These are phyloP conservation scores for Euclidia mi DNA, from an alignment of 2,888 invertebrate genomes.

Conservation along the genomic window DNA sequence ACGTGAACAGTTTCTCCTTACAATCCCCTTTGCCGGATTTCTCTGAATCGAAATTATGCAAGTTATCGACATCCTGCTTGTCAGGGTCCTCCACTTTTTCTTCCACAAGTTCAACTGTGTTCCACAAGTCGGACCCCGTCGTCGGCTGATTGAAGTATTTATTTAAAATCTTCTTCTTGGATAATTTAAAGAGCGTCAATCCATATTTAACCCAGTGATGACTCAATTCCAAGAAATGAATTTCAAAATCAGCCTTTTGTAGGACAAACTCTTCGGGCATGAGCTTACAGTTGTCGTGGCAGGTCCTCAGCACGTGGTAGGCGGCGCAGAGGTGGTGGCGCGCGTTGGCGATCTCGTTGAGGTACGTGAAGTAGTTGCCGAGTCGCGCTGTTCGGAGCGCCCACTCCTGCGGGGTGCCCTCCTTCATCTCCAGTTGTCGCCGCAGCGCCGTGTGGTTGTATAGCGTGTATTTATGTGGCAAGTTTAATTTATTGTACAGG, in stretches of 20 bases:
- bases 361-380: conserved; percentile 86
- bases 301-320: conserved; percentile 87
- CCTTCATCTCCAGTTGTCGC: conserved; percentile 88
- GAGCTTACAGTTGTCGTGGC: conserved; percentile 87
- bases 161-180: conserved; percentile 84
- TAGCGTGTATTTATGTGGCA: conserved; percentile 86
- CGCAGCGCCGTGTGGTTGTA: conserved; percentile 90
- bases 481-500: conserved; percentile 89
- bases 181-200: conserved; percentile 88
- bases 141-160: conserved; percentile 77
- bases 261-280: conserved; percentile 81
- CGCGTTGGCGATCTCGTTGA: conserved; percentile 83
- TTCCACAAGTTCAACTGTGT: conserved; percentile 71
- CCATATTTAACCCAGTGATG: conserved; percentile 91
- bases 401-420: conserved; percentile 90
- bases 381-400: conserved; percentile 87
- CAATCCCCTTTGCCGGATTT: conserved; percentile 77
- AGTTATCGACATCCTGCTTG: conserved; percentile 73
- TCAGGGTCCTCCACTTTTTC: conserved; percentile 58
- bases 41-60: conserved; percentile 75
- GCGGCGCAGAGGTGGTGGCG: conserved; percentile 92
- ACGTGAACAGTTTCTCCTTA: conserved; percentile 69
- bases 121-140: conserved; percentile 77
- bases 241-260: conserved; percentile 81
- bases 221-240: conserved; percentile 86